Evolutionary conservation across 1,140 invertebrate genomes (phyloP).

Genomic region (Macrobrachium rosenbergii): DNA sequence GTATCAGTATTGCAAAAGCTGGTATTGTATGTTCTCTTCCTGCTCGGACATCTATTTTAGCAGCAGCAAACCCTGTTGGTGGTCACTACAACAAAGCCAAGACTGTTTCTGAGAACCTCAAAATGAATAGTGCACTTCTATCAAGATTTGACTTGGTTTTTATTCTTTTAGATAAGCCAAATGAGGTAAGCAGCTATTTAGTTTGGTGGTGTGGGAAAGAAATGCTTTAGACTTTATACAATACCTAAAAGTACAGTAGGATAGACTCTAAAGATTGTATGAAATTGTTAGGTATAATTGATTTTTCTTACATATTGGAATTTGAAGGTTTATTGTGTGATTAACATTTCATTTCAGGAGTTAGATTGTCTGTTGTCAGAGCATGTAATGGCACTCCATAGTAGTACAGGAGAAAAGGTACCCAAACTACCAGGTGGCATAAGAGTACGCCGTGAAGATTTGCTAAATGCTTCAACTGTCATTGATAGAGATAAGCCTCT

Average conservation of each 20-base stretch:
- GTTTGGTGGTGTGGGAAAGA: constrained; percentile 51
- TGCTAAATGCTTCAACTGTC: constrained; percentile 9
- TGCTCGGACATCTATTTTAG: constrained; percentile 79
- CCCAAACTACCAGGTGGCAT: neutral
- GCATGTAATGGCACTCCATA: constrained; percentile 84
- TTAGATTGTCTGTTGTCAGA: constrained; percentile 84
- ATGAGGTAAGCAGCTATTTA: constrained; percentile 75
- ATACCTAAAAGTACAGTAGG: neutral
- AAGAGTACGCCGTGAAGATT: neutral
- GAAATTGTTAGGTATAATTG: too few relatives aligned
- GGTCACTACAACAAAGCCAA: constrained; percentile 91
- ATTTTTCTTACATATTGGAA: neutral
- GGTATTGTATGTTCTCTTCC: constrained; percentile 71
- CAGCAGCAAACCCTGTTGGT: constrained; percentile 90
- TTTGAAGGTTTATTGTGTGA: constrained; percentile 1
- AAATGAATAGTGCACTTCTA: constrained; percentile 85
- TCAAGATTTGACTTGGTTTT: constrained; percentile 96
- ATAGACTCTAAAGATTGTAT: neutral
- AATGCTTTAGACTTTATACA: constrained; percentile 8
- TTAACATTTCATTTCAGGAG: constrained; percentile 71
- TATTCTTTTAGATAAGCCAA: constrained; percentile 88
- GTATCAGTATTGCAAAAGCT: constrained; percentile 87
- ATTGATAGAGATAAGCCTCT: constrained; percentile 26
- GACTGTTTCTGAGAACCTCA: constrained; percentile 91
- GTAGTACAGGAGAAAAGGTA: constrained; percentile 19